Conservation (phyloP, 2,113 vertebrate genomes). For the Illadopsis cleaveri region DNA sequence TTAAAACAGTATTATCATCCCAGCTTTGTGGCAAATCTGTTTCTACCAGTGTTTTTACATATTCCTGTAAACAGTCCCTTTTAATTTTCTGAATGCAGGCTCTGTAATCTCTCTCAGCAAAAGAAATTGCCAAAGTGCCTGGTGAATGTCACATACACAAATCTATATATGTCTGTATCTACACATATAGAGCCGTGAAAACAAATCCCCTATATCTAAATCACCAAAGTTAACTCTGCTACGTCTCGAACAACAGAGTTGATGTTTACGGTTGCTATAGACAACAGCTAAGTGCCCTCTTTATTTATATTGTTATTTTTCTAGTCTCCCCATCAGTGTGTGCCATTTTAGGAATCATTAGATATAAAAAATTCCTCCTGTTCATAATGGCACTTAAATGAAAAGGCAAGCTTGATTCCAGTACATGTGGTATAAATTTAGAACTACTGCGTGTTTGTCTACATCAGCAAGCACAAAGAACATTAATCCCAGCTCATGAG, state of each 20-base stretch:
- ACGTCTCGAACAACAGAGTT: not conserved
- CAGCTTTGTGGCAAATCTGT: conserved; percentile 10
- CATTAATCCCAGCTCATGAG: conserved; percentile 9
- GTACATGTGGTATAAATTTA: not conserved
- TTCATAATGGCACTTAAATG: not conserved
- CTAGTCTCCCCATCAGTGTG: not conserved
- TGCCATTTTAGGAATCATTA: conserved; percentile 13
- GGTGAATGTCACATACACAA: not conserved
- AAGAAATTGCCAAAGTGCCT: not conserved
- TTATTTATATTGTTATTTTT: not conserved
- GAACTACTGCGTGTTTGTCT: conserved; percentile 3
- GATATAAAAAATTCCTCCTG: not conserved
- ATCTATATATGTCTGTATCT: not conserved
- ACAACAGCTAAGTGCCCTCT: not conserved
- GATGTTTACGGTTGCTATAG: not conserved
- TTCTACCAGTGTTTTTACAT: not conserved
- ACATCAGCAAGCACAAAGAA: conserved; percentile 24
- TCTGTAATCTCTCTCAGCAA: not conserved
- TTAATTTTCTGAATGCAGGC: conserved; percentile 44
- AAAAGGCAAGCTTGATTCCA: not conserved
- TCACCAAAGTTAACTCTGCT: not conserved
- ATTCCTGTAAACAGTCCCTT: conserved; percentile 8
- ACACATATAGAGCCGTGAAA: not conserved
- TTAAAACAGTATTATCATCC: conserved; percentile 34
- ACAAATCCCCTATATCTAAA: not conserved